Evolutionary conservation across 2,888 invertebrate species (phyloP), one percentile per base, ranked within the genome.

Genomic region (Euspilapteryx auroguttella): DNA sequence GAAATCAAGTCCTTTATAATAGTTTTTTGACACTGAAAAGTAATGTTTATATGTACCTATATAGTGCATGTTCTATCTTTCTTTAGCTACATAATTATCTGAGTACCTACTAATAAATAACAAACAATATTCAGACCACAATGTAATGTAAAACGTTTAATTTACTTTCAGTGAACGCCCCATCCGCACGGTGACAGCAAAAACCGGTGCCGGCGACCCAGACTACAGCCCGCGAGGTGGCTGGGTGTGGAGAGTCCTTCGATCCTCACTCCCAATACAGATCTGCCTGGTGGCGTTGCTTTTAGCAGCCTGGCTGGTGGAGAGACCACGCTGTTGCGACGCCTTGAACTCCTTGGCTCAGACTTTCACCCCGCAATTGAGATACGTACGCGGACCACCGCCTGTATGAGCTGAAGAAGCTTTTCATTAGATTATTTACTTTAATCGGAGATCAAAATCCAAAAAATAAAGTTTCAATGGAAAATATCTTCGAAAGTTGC

Each of bases 361-460:
- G 44, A 85, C 86, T 1, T 63, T 90, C 22, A 83, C 86, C n/a
- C 89, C 90, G 4, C 88, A 89, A 46, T 71, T 91, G 31, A 83
- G 86, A 41, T 90, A 90, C 55, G 82, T 89, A n/a, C 81, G 85
- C 34, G 89, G 89, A 36, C 89, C 89, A 8, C 90, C 89, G 12
- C 90, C 91, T 6, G 82, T 87, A 40, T 89, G 80, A 82, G 53
- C 36, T n/a, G n/a, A n/a, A n/a, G n/a, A n/a, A n/a, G n/a, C n/a
- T n/a, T n/a, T n/a, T n/a, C n/a, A n/a, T n/a, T n/a, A n/a, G n/a
- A n/a, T n/a, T n/a, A n/a, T n/a, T n/a, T n/a, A n/a, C n/a, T n/a
- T n/a, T n/a, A n/a, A n/a, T n/a, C n/a, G n/a, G n/a, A n/a, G n/a
- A n/a, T n/a, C n/a, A n/a, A n/a, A n/a, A n/a, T n/a, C n/a, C n/a